phyloP scores from a whole-genome alignment of 1,140 invertebrate genomes.

The Lucilia cuprina region DNA sequence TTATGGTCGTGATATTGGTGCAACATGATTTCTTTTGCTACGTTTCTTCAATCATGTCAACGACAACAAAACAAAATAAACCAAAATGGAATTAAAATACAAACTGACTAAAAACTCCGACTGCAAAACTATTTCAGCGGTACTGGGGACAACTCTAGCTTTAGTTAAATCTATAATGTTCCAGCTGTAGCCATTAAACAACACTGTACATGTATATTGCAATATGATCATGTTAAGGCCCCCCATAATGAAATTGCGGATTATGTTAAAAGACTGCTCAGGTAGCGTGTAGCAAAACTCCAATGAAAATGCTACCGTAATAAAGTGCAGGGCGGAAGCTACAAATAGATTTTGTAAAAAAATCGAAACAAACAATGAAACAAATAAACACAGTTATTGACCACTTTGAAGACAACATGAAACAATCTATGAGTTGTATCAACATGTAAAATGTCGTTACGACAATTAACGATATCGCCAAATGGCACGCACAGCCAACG shows the following conservation, averaged over 20 bases:
- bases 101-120: constrained; percentile 3
- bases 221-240: constrained; percentile 25
- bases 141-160: background rate
- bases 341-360: constrained; percentile 20
- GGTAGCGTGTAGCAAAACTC: constrained; percentile 20
- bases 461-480: constrained; percentile 30
- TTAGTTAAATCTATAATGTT: too few species aligned
- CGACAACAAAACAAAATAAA: background rate
- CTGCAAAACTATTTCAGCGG: background rate
- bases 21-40: background rate
- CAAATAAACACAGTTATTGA: constrained; percentile 18
- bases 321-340: constrained; percentile 24
- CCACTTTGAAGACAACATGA: constrained; percentile 8
- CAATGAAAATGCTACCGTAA: constrained; percentile 8
- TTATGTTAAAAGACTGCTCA: background rate
- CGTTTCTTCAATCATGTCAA: background rate
- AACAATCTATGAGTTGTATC: constrained; percentile 24
- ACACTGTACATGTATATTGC: background rate
- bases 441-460: constrained; percentile 26
- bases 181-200: too few species aligned
- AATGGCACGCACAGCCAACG: constrained; percentile 25
- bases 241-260: constrained; percentile 18
- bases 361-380: background rate
- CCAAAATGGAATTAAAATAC: constrained; percentile 13
- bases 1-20: background rate